phyloP scores from a whole-genome alignment of 2,797 vertebrate species.

The Hemibagrus guttatus region DNA sequence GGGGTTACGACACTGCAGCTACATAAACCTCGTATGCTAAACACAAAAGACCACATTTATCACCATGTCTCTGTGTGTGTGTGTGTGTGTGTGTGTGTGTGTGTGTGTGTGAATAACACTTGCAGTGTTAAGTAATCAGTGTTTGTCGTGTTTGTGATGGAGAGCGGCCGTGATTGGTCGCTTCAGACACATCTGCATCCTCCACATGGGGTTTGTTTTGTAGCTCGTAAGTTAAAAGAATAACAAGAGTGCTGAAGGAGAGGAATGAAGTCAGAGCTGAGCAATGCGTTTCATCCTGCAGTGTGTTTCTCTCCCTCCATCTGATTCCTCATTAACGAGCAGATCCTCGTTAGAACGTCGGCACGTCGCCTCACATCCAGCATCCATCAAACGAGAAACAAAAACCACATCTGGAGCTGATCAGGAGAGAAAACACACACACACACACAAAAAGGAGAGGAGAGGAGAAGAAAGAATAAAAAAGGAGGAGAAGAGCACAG shows the following conservation, averaged over 20 bases:
- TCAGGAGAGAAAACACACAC: neutral
- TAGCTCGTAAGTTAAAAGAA: neutral
- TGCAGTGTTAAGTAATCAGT: neutral
- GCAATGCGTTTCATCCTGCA: constrained; percentile 27
- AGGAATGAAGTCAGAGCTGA: constrained; percentile 16
- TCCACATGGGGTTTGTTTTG: constrained; percentile 26
- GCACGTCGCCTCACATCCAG: constrained; percentile 10
- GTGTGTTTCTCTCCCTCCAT: neutral
- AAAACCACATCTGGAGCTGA: constrained; percentile 8
- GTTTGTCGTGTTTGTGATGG: neutral
- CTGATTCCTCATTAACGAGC: constrained; percentile 19
- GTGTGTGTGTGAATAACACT: neutral
- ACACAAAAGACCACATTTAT: neutral
- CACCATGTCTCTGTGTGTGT: neutral
- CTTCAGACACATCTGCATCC: constrained; percentile 10
- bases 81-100: neutral
- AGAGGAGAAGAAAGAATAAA: neutral
- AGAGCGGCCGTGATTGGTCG: neutral
- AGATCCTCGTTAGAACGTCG: constrained; percentile 23
- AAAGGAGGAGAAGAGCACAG: neutral
- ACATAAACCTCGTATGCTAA: neutral
- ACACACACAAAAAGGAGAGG: neutral
- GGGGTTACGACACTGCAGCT: neutral
- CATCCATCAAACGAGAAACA: neutral
- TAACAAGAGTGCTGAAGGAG: neutral